Conservation (phyloP, 2,797 vertebrate genomes). For the Falco peregrinus region DNA sequence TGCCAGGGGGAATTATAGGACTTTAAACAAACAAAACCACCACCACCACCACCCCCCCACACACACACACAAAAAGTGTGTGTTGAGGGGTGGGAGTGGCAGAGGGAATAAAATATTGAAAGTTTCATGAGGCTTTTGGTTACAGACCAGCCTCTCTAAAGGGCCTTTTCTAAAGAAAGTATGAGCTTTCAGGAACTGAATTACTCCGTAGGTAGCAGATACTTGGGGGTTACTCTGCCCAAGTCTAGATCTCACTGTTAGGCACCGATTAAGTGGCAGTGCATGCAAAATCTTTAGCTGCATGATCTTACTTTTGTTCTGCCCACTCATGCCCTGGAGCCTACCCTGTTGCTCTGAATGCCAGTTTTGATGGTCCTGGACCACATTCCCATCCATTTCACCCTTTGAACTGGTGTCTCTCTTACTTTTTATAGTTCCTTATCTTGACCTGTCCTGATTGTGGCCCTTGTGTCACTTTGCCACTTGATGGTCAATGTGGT, state of each 20-base stretch:
- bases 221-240: background rate
- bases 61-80: too few relatives aligned
- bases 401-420: background rate
- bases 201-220: background rate
- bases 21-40: background rate
- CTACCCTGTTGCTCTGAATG: background rate
- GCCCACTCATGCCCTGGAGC: background rate
- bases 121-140: background rate
- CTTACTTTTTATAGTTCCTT: background rate
- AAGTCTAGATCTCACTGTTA: background rate
- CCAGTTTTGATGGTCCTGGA: background rate
- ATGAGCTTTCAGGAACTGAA: background rate
- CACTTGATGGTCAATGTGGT: background rate
- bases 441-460: background rate
- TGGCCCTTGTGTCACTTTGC: background rate
- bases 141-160: background rate
- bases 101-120: background rate
- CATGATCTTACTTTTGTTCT: background rate
- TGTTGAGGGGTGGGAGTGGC: fast-evolving
- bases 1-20: background rate
- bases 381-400: background rate
- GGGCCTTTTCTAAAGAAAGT: background rate
- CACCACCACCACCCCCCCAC: too few relatives aligned
- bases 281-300: background rate
- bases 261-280: background rate